A percentile compares a stretch with the other conserved stretches of the same genome.
Conservation (phyloP, 1,140 invertebrate genomes). For the Scaptomyza pallida region DNA sequence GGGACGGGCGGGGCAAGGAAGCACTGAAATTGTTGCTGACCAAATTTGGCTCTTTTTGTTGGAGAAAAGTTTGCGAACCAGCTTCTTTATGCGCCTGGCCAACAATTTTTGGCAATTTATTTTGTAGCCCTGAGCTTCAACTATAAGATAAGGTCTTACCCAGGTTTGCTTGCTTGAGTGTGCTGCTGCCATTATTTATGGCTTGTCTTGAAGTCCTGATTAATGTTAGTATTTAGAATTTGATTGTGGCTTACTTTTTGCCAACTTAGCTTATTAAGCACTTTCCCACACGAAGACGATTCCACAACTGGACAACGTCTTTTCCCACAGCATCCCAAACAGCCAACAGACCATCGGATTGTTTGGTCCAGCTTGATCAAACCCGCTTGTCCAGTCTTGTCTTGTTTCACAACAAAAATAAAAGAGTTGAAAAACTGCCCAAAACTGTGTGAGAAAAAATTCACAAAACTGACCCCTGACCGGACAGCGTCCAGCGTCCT, state of each 20-base stretch:
- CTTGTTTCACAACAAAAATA: no score
- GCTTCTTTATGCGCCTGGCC: conserved; percentile 52
- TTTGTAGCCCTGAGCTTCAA: conserved; percentile 40
- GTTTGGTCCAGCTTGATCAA: conserved; percentile 17
- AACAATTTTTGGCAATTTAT: conserved; percentile 59
- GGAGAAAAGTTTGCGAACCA: conserved; percentile 41
- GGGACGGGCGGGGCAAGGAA: conserved; percentile 6
- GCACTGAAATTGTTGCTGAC: conserved; percentile 53
- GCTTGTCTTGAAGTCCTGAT: conserved; percentile 45
- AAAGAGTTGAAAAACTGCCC: conserved; percentile 75
- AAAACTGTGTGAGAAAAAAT: conserved; percentile 79
- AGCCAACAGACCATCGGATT: not conserved
- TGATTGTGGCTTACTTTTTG: conserved; percentile 31
- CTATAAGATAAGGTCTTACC: conserved; percentile 47
- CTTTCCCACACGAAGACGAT: conserved; percentile 60
- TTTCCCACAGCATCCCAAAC: conserved; percentile 63
- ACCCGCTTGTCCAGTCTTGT: conserved; percentile 69
- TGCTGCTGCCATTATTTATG: conserved; percentile 40
- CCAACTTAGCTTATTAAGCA: not conserved
- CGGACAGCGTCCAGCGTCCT: conserved; percentile 32
- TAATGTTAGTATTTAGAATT: conserved; percentile 44
- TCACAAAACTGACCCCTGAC: conserved; percentile 68
- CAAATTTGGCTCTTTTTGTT: conserved; percentile 54
- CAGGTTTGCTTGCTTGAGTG: conserved; percentile 35
- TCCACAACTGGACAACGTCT: conserved; percentile 60